Percentiles rank a stretch among this genome's conserved stretches.
phyloP scores from a whole-genome alignment of 2,888 invertebrate species.

The Cylindroiulus punctatus region DNA sequence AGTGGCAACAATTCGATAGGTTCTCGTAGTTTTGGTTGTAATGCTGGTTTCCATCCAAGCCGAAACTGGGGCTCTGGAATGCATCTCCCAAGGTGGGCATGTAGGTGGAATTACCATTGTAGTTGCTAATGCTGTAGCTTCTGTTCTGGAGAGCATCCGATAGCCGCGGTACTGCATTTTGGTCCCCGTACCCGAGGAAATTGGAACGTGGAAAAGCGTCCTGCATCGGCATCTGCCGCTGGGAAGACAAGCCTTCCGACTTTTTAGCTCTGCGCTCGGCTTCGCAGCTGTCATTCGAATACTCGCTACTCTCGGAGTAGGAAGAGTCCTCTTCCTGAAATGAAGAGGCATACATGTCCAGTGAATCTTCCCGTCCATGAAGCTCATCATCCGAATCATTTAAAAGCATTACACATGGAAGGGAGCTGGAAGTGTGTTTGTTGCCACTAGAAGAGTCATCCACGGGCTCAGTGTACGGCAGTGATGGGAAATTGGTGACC shows the following conservation, averaged over 20 bases:
- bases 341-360: slow-evolving; percentile 70
- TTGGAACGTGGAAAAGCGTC: slow-evolving; percentile 13
- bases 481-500: slow-evolving; percentile 5
- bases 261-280: slow-evolving; percentile 61
- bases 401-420: slow-evolving; percentile 60
- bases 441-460: slow-evolving; percentile 45
- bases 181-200: slow-evolving; percentile 44
- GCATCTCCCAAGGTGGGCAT: slow-evolving; percentile 2
- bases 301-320: slow-evolving; percentile 70
- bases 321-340: slow-evolving; percentile 71
- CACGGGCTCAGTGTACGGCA: slow-evolving; percentile 26
- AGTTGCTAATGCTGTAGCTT: slow-evolving; percentile 40
- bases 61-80: slow-evolving; percentile 31
- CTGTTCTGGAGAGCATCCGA: slow-evolving; percentile 39
- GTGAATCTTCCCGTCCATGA: slow-evolving; percentile 71
- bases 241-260: slow-evolving; percentile 2
- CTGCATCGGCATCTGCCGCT: slow-evolving; percentile 46
- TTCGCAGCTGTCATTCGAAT: slow-evolving; percentile 63
- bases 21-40: slow-evolving; percentile 45
- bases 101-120: not conserved
- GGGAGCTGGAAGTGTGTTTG: slow-evolving; percentile 30
- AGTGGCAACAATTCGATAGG: slow-evolving; percentile 69
- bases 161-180: not conserved
- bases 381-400: slow-evolving; percentile 66
- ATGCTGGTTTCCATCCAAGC: slow-evolving; percentile 8